These are phyloP conservation scores for Sebastes dallii DNA, from an alignment of 2,797 vertebrate genomes.

Conservation along the genomic window DNA sequence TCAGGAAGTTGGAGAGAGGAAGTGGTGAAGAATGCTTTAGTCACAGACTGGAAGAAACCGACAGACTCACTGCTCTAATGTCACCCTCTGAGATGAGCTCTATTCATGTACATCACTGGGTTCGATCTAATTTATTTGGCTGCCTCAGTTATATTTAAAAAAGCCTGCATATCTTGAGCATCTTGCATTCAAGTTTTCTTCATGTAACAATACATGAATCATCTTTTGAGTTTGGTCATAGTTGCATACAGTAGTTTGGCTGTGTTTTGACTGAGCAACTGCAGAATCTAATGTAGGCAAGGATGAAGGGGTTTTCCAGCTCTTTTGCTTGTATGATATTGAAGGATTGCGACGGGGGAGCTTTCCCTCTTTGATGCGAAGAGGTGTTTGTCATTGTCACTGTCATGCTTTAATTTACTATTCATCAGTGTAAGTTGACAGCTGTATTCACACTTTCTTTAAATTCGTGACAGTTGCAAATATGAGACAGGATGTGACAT, in stretches of 20 bases:
- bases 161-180: background rate
- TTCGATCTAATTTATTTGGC: background rate
- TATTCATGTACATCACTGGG: slow-evolving; percentile 17
- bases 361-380: background rate
- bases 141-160: background rate
- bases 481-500: background rate
- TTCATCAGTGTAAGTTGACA: background rate
- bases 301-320: background rate
- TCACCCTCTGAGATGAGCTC: slow-evolving; percentile 35
- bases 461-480: background rate
- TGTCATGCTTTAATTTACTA: background rate
- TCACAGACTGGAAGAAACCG: slow-evolving; percentile 53
- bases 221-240: background rate
- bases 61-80: slow-evolving; percentile 35
- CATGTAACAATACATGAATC: background rate
- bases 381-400: background rate
- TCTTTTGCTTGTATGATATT: background rate
- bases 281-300: background rate
- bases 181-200: background rate
- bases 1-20: slow-evolving; percentile 81
- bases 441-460: background rate
- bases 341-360: background rate
- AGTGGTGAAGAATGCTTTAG: slow-evolving; percentile 71
- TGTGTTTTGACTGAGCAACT: slow-evolving; percentile 13
- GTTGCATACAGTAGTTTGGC: background rate